A percentile compares a stretch with the other conserved stretches of the same genome.
phyloP scores from a whole-genome alignment of 2,888 invertebrate species.

The Ypsolopha scabrella region DNA sequence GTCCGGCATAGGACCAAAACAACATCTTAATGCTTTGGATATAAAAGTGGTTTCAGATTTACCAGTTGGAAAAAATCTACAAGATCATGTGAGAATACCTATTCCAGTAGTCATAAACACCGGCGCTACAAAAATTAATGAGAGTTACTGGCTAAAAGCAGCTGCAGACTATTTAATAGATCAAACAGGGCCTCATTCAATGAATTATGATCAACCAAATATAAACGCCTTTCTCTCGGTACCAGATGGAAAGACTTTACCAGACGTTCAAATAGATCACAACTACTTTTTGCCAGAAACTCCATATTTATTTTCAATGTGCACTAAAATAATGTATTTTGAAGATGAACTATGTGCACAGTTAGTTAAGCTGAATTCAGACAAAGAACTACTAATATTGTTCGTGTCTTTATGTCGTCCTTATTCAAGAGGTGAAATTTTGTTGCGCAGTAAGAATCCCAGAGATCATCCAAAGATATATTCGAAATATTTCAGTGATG shows the following conservation, averaged over 20 bases:
- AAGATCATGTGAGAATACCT: slow-evolving; percentile 58
- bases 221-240: slow-evolving; percentile 53
- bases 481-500: slow-evolving; percentile 47
- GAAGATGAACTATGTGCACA: slow-evolving; percentile 46
- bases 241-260: slow-evolving; percentile 31
- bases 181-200: slow-evolving; percentile 45
- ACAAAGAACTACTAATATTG: slow-evolving; percentile 47
- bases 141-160: slow-evolving; percentile 42
- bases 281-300: slow-evolving; percentile 53
- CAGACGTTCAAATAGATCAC: slow-evolving; percentile 57
- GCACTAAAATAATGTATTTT: slow-evolving; percentile 35
- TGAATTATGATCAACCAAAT: slow-evolving; percentile 53
- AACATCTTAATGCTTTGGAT: slow-evolving; percentile 29
- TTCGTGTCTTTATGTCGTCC: slow-evolving; percentile 50
- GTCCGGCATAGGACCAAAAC: slow-evolving; percentile 48
- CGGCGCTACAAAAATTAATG: slow-evolving; percentile 32
- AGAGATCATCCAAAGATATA: slow-evolving; percentile 46
- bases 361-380: slow-evolving; percentile 35
- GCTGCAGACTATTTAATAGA: slow-evolving; percentile 47
- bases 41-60: slow-evolving; percentile 37
- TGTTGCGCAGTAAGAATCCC: slow-evolving; percentile 31
- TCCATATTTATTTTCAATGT: slow-evolving; percentile 38
- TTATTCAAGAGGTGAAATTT: slow-evolving; percentile 41
- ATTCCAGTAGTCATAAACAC: slow-evolving; percentile 44
- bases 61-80: slow-evolving; percentile 56